Base-by-base conservation (phyloP, 2,888 invertebrate species). In the Dorcus hopei region DNA sequence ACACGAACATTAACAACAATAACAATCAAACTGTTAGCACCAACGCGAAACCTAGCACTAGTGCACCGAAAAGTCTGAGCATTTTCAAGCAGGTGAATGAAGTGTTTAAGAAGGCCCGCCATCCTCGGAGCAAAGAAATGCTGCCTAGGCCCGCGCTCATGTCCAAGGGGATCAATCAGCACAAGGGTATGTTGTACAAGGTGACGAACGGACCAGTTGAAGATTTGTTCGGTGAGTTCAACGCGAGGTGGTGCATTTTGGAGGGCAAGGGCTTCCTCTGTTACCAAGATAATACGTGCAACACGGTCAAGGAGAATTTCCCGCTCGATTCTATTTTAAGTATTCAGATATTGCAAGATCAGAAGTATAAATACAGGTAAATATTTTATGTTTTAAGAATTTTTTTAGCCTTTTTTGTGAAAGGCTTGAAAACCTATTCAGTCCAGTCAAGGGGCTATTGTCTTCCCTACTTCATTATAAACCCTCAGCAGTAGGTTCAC, bases 191-290 rank as follows among this genome's bases (percentile, higher is more conserved):
- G 66, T 74, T 89, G 61, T 85, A 84, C 58, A 82, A 83, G 68
- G 80, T 84, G 41, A 80, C 82, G 3, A 80, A 81, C 6, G 86
- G 87, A 7, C 84, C 85, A 0, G 87, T 88, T 1, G 89, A 89
- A 66, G 88, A 89, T 64, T 79, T 89, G 56, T 85, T 91, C 52
- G 90, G 90, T 62, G 91, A 92, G 73, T 85, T 89, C 70, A 88
- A 88, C 62, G 83, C 83, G n/a, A 82, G 89, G 43, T 87, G 87
- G 77, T 89, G 88, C 71, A 83, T 88, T 42, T 75, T 93, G 23
- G 84, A 87, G 3, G 88, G 90, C 64, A 85, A 88, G 47, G 87
- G 87, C 71, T 79, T 93, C 33, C 83, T 86, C 64, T 90, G 91
- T 71, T 90, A 87, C 69, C 80, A 86, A 4, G 92, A 93, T 71